Percentiles rank a stretch among this genome's conserved stretches.
Evolutionary conservation across 2,797 vertebrate species (phyloP).

Genomic region (Peromyscus melanophrys): DNA sequence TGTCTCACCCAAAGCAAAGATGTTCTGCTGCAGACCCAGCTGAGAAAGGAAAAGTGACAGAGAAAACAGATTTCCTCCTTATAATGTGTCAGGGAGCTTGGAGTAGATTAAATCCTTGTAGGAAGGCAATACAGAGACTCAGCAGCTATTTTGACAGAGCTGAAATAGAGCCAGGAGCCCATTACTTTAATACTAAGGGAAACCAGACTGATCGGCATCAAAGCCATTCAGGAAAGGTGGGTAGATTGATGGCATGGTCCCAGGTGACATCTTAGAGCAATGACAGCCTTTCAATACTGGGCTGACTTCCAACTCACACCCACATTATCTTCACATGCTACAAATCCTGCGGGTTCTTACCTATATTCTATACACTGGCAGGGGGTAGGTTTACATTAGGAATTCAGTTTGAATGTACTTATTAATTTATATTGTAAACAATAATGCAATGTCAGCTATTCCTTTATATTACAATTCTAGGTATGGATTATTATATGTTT

Average conservation of each 20-base stretch:
- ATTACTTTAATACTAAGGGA: constrained; percentile 82
- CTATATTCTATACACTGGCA: neutral
- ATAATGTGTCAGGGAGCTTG: constrained; percentile 82
- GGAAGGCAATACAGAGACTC: constrained; percentile 77
- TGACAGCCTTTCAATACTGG: constrained; percentile 72
- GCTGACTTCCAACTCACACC: constrained; percentile 76
- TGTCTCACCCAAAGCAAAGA: constrained; percentile 77
- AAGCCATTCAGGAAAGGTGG: constrained; percentile 72
- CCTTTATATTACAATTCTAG: neutral
- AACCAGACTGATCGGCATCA: constrained; percentile 72
- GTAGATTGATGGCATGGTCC: constrained; percentile 80
- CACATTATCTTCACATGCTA: constrained; percentile 22
- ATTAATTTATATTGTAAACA: neutral
- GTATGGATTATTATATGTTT: neutral
- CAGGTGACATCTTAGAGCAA: constrained; percentile 73
- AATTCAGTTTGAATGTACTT: neutral
- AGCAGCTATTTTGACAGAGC: constrained; percentile 77
- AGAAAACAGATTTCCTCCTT: constrained; percentile 83
- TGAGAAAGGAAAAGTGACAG: constrained; percentile 82
- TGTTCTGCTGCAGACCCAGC: constrained; percentile 71
- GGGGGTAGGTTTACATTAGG: neutral
- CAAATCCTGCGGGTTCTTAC: neutral
- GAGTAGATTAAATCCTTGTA: constrained; percentile 84
- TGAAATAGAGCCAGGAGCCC: constrained; percentile 79
- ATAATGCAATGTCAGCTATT: neutral